phyloP scores from a whole-genome alignment of 1,140 invertebrate genomes.

The Leptinotarsa defecta region DNA sequence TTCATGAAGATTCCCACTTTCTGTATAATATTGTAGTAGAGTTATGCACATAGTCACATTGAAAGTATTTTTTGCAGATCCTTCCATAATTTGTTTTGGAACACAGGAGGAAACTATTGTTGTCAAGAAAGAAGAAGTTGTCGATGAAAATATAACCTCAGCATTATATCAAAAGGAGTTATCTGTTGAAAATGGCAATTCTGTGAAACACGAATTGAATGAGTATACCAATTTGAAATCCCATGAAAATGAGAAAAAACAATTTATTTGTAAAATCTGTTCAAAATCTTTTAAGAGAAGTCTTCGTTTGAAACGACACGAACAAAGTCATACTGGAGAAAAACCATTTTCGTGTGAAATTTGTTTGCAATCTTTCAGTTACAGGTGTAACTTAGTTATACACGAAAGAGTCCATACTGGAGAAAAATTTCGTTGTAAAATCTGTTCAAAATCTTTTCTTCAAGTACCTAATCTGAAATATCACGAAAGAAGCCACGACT shows the following conservation, averaged over 20 bases:
- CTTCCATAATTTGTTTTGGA: no score
- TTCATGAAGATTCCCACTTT: no score
- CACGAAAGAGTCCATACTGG: slow-evolving; percentile 10
- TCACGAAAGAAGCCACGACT: neutral
- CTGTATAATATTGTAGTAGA: no score
- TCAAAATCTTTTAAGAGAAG: neutral
- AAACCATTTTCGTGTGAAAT: neutral
- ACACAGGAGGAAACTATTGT: no score
- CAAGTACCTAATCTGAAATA: neutral
- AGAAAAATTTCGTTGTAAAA: slow-evolving; percentile 7
- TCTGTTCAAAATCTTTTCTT: neutral
- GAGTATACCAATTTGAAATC: neutral
- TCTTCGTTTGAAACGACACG: neutral
- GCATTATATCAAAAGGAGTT: neutral
- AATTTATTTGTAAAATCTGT: slow-evolving; percentile 5
- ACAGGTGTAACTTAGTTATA: neutral
- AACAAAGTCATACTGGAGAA: neutral
- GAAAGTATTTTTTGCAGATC: no score
- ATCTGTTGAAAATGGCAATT: neutral
- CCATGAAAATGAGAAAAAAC: neutral
- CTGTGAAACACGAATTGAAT: neutral
- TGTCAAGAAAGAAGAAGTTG: no score
- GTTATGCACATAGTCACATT: no score
- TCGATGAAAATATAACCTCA: neutral
- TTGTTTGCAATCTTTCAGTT: neutral